phyloP scores from a whole-genome alignment of 2,888 invertebrate species.

The Archips crataeganus region DNA sequence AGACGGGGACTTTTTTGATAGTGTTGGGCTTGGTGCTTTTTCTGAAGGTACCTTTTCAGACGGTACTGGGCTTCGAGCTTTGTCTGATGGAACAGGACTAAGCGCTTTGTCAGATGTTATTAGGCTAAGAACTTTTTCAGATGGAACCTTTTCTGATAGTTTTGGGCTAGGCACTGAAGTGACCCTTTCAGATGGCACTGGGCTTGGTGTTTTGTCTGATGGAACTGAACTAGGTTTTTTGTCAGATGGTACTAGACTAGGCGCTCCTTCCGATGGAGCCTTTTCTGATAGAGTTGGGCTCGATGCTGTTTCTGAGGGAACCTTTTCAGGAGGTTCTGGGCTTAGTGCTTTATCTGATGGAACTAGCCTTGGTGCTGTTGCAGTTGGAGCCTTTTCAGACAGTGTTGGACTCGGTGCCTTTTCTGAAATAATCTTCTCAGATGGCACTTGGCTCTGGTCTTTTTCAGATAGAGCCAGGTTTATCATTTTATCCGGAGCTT shows the following conservation, averaged over 20 bases:
- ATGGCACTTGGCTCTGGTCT: slow-evolving; percentile 18
- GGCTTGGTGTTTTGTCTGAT: slow-evolving; percentile 5
- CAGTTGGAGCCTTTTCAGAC: slow-evolving; percentile 8
- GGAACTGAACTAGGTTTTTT: slow-evolving; percentile 17
- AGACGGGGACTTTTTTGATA: slow-evolving; percentile 12
- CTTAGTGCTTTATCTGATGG: slow-evolving; percentile 32
- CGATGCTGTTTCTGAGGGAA: too few species aligned
- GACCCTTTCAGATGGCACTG: slow-evolving; percentile 1
- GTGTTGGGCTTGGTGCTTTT: slow-evolving; percentile 35
- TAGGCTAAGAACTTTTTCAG: slow-evolving; percentile 23
- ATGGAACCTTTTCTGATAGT: not conserved
- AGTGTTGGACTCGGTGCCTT: not conserved
- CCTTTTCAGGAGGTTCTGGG: slow-evolving; percentile 5
- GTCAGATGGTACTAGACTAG: slow-evolving; percentile 32
- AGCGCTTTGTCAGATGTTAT: slow-evolving; percentile 18
- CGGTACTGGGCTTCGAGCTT: not conserved
- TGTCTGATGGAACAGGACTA: not conserved
- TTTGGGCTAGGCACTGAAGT: slow-evolving; percentile 2
- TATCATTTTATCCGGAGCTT: too few species aligned
- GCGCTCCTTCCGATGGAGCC: slow-evolving; percentile 25
- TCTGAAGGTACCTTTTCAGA: slow-evolving; percentile 32
- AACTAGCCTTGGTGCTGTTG: not conserved
- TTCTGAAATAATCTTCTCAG: slow-evolving; percentile 27
- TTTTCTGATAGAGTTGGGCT: slow-evolving; percentile 27
- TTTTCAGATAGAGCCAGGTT: slow-evolving; percentile 10